Conservation (phyloP, 37 sponge, comb jelly and placozoan species). For the Cliona cf. orientalis region DNA sequence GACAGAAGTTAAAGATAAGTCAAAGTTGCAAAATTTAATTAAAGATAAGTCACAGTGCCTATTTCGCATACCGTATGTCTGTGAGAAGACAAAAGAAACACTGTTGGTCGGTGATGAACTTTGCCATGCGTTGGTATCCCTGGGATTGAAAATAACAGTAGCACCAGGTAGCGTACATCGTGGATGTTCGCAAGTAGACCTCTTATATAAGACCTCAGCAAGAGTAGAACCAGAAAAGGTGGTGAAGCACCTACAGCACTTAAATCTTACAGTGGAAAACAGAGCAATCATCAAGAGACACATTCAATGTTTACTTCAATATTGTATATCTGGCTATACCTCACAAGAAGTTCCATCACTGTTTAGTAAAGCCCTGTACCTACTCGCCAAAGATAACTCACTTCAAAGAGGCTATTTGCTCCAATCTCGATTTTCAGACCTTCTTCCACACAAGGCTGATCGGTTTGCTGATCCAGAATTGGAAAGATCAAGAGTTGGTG, state of each 20-base stretch:
- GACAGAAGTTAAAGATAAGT: too few relatives aligned
- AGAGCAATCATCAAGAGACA: slow-evolving; percentile 1
- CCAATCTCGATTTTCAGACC: background rate
- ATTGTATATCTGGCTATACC: background rate
- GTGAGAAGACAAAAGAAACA: background rate
- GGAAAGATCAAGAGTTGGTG: slow-evolving; percentile 9
- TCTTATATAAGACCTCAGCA: background rate
- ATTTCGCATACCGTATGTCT: background rate
- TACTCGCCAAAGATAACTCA: slow-evolving; percentile 27
- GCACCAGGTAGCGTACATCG: background rate
- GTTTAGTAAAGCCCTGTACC: background rate
- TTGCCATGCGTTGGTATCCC: slow-evolving; percentile 1
- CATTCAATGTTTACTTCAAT: slow-evolving; percentile 1
- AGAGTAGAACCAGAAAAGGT: slow-evolving; percentile 11
- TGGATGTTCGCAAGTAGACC: background rate
- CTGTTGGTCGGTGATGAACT: background rate
- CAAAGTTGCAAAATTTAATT: too few relatives aligned
- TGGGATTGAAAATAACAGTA: slow-evolving; percentile 40
- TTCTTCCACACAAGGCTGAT: slow-evolving; percentile 41
- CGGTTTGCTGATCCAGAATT: slow-evolving; percentile 25
- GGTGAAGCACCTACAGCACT: slow-evolving; percentile 1
- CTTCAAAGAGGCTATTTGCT: slow-evolving; percentile 15
- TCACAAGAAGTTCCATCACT: background rate
- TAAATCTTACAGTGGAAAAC: background rate
- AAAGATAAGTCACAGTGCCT: background rate